Base-by-base conservation (phyloP, 2,113 vertebrate species). In the Hippocampus barbouri region DNA sequence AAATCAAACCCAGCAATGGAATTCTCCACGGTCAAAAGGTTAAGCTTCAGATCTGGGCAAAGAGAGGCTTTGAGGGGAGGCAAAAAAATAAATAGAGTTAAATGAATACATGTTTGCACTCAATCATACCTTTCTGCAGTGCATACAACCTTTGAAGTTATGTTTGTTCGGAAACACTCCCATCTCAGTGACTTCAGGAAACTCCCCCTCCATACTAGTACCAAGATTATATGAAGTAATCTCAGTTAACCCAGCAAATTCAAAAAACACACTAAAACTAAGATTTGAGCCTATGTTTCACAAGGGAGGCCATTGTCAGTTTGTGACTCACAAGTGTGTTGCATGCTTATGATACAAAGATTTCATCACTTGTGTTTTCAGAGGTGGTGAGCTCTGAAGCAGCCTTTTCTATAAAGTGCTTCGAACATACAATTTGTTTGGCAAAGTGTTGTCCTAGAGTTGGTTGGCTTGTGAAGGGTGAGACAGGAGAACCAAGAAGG, bases 61-160 rank as follows among this genome's bases (percentile, higher is more conserved):
- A 86, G 81, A 89, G 81, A 87, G 82, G 80, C 81, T 91, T 88
- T 90, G 82, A 87, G 79, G 72, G 74, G 53, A 81, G 68, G 59
- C 12, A 57, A 85, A 86, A 77, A 84, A 85, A 75, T 66, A 87
- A 75, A 87, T 74, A 77, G 85, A 86, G 81, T 88, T 81, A 83
- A 91, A 89, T 85, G 83, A 92, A 89, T 89, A 86, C 83, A 77
- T 88, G 90, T 89, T 92, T 91, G 86, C 77, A 25, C 89, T 91
- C 85, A 85, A 80, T 83, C 84, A 75, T 79, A 86, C 83, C 86
- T 90, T 88, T 90, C 83, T 83, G 79, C 73, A 20, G 54, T 81
- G 72, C 74, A 76, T 79, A 78, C 79, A 75, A 66, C 73, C 87
- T 92, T 91, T 91, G 82, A 92, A 87, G 86, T 88, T 57, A 15